Conservation (phyloP, 2,888 invertebrate species). For the Ecliptopera silaceata region DNA sequence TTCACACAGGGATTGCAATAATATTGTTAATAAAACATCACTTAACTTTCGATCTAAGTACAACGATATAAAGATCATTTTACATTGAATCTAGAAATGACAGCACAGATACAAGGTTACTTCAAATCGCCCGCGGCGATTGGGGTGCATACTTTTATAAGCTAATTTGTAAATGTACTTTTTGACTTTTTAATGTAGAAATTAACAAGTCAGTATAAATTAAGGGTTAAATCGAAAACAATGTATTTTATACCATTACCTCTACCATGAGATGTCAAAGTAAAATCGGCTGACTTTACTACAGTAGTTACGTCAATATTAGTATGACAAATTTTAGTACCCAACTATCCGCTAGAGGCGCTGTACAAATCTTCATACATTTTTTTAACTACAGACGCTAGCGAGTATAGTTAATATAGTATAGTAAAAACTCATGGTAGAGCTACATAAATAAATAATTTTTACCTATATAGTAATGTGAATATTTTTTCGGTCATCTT, state of each 20-base stretch:
- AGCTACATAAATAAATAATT: too few relatives aligned
- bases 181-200: conserved; percentile 1
- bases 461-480: too few relatives aligned
- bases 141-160: conserved; percentile 6
- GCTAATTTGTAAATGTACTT: conserved; percentile 1
- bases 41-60: not conserved
- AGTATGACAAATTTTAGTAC: too few relatives aligned
- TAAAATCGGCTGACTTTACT: too few relatives aligned
- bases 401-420: too few relatives aligned
- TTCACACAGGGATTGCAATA: not conserved
- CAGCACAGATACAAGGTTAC: not conserved
- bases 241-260: too few relatives aligned
- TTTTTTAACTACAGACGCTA: too few relatives aligned
- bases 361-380: too few relatives aligned
- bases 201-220: not conserved
- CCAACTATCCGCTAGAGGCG: too few relatives aligned
- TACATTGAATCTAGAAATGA: not conserved
- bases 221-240: not conserved
- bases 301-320: too few relatives aligned
- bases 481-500: not conserved
- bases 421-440: too few relatives aligned
- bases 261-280: too few relatives aligned
- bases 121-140: not conserved
- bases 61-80: not conserved
- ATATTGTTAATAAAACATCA: not conserved